Evolutionary conservation across 2,113 vertebrate genomes (phyloP), one percentile per base, ranked within the genome.

Genomic region (Anthoscopus minutus): DNA sequence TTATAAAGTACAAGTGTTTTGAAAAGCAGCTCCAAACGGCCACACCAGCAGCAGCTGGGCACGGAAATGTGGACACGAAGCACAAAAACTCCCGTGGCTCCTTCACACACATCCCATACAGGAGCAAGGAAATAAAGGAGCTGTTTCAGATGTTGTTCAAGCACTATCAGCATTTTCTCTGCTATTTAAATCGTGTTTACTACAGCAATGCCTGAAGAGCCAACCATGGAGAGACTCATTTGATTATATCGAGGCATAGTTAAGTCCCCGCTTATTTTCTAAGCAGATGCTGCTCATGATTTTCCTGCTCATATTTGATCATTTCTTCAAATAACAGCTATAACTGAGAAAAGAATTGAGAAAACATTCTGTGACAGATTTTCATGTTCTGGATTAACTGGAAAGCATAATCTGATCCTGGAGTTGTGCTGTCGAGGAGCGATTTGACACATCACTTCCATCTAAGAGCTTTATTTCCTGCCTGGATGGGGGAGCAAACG

Each of bases 281-380:
- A 91, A 94, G 91, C 95, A 96, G 96, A 96, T 94, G 96, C 91
- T 95, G 90, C 88, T 94, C 88, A 58, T 93, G 82, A 83, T 94
- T 96, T 87, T 13, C 79, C 92, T 92, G 67, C 80, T 95, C 94
- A 8, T 88, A 89, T 89, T 96, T 86, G 95, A 95, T 94, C 88
- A 92, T 94, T 94, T 88, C 89, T 89, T 88, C 93, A 93, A 92
- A 96, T 95, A 96, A 86, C 94, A 95, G 76, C 92, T 93, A 90
- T 83, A 96, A 96, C 90, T 95, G 94, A 89, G 95, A 96, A 95
- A 66, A 92, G 85, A 94, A 93, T 90, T 70, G 89, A 81, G 94
- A 89, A 96, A 97, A 96, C 95, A 96, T 94, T 94, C 85, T 95
- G 95, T 62, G 50, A 71, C 94, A 94, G 77, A 86, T 90, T 86